These are phyloP conservation scores for Luperina testacea DNA, from an alignment of 2,888 invertebrate species.

Conservation along the genomic window DNA sequence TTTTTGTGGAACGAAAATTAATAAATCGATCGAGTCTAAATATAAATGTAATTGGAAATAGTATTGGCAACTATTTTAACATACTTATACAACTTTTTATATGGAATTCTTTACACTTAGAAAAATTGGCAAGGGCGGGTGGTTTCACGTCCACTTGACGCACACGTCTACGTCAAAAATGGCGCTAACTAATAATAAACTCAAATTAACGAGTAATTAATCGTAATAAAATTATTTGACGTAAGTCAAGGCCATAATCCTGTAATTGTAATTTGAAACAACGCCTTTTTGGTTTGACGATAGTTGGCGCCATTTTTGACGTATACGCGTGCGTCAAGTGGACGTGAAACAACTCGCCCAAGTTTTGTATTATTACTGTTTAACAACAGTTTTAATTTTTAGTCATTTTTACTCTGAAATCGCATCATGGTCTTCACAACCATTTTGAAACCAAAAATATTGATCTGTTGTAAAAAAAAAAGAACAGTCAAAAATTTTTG, in stretches of 20 bases:
- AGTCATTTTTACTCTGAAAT: conserved; percentile 8
- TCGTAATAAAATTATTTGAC: not conserved
- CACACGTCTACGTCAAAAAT: not conserved
- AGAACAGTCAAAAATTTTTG: conserved; percentile 19
- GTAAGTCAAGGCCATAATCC: not conserved
- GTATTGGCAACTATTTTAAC: conserved; percentile 20
- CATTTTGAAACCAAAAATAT: conserved; percentile 42
- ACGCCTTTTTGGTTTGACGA: not conserved
- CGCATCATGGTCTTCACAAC: conserved; percentile 2
- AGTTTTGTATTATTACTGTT: conserved; percentile 5
- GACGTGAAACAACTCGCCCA: not conserved
- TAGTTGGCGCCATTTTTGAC: not conserved
- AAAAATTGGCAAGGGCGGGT: not conserved
- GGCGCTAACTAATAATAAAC: not conserved
- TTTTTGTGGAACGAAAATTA: conserved; percentile 7
- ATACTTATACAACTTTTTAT: conserved; percentile 4
- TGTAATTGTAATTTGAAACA: not conserved
- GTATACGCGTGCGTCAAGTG: not conserved
- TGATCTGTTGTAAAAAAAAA: conserved; percentile 52
- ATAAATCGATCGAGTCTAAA: not conserved
- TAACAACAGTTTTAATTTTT: not conserved
- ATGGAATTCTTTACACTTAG: not conserved
- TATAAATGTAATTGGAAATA: not conserved
- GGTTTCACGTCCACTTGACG: not conserved
- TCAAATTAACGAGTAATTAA: not conserved